Evolutionary conservation across 2,113 vertebrate species (phyloP), one percentile per base, ranked within the genome.

Genomic region (Neoarius graeffei): DNA sequence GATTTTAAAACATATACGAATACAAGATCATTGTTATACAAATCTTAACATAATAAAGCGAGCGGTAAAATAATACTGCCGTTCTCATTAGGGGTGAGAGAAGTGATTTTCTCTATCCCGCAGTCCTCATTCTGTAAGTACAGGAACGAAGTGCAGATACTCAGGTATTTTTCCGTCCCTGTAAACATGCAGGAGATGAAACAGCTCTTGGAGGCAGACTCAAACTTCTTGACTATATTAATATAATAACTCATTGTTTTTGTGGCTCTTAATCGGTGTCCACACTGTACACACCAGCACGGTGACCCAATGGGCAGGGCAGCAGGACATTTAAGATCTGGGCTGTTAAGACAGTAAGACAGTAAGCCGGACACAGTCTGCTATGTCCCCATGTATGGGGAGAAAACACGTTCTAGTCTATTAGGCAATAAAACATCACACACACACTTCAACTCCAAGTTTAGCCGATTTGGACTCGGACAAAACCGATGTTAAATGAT

Each of bases 351-450:
- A 42, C 30, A 60, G 71, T 56, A 57, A 62, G 30, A 42, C 30
- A 60, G 71, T 56, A 57, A 69, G n/a, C 57, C 4, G 50, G 50
- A 81, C 84, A 54, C 19, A 25, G 79, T 88, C 77, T 85, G 66
- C 73, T 79, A 60, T 52, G 62, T 83, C 52, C 59, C 42, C 56
- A 62, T 82, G 80, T 42, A 48, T 5, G 0, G 30, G 19, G 14
- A 59, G 50, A 59, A 81, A 81, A 81, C 80, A 62, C 56, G 42
- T 60, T 35, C 15, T 59, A 27, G 13, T 57, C 77, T 79, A 56
- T 17, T 27, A 27, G n/a, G 10, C 80, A 81, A 20, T 42, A 60
- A 42, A 35, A 30, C n/a, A 17, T 56, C 57, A 48, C 73, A 35
- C 77, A 30, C 9, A 60, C 27, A 81, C 27, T 10, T 0, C 25